Evolutionary conservation across 1,140 invertebrate genomes (phyloP).

Genomic region (Stegodyphus mimosarum): DNA sequence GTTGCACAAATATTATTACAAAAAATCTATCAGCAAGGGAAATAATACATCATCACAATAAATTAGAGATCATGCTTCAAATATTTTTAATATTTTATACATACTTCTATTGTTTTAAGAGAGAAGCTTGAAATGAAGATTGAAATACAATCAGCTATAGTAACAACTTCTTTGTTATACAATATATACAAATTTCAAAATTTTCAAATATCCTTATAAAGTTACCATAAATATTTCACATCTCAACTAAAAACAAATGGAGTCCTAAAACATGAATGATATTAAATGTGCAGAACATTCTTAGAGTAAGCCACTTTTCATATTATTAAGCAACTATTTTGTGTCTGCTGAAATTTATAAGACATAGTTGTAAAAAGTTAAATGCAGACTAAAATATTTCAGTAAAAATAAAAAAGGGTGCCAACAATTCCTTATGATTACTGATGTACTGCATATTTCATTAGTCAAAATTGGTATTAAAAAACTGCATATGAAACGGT

Average conservation of each 20-base stretch:
- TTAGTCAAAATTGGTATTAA: too few species aligned
- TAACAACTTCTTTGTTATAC: slow-evolving; percentile 43
- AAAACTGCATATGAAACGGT: too few species aligned
- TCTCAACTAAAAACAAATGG: slow-evolving; percentile 51
- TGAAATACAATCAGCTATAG: slow-evolving; percentile 45
- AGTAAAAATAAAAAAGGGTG: background rate
- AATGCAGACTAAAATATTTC: background rate
- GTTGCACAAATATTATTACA: too few species aligned
- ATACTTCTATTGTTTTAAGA: slow-evolving; percentile 38
- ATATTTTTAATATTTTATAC: slow-evolving; percentile 47
- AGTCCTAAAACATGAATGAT: slow-evolving; percentile 47
- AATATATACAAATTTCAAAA: slow-evolving; percentile 56
- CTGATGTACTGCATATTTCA: too few species aligned
- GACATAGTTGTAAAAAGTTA: background rate
- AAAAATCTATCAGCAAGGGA: too few species aligned
- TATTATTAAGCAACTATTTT: slow-evolving; percentile 47
- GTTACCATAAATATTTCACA: slow-evolving; percentile 57
- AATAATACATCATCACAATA: background rate
- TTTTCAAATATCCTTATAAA: slow-evolving; percentile 47
- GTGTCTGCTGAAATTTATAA: background rate
- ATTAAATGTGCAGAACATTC: slow-evolving; percentile 44
- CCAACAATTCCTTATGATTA: background rate
- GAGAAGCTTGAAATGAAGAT: slow-evolving; percentile 31
- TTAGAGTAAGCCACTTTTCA: slow-evolving; percentile 56
- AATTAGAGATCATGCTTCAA: slow-evolving; percentile 43